These are phyloP conservation scores for Limnephilus auricula DNA, from an alignment of 2,888 invertebrate species.

Conservation along the genomic window DNA sequence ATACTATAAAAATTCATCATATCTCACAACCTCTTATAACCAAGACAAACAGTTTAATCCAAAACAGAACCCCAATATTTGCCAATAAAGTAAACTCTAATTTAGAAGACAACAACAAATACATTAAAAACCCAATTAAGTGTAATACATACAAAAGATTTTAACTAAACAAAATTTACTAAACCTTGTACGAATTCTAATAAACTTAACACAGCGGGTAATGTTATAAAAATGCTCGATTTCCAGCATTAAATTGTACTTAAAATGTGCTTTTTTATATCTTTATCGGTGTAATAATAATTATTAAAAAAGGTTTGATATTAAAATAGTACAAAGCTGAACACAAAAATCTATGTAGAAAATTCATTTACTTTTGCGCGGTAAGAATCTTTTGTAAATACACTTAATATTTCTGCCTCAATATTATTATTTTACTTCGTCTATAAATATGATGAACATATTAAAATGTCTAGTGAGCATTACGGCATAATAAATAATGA, in stretches of 20 bases:
- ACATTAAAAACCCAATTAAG: not conserved
- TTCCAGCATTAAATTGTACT: too few species aligned
- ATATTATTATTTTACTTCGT: not conserved
- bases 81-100: not conserved
- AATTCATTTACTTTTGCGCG: too few species aligned
- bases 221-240: not conserved
- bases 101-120: not conserved
- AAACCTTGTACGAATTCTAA: not conserved
- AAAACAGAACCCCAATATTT: not conserved
- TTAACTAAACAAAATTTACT: not conserved
- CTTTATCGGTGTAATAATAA: too few species aligned
- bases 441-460: not conserved
- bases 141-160: not conserved
- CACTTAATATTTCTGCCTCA: too few species aligned
- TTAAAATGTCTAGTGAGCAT: not conserved
- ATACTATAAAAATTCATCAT: too few species aligned
- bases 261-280: too few species aligned
- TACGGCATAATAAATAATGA: not conserved
- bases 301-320: too few species aligned
- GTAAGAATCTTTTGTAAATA: too few species aligned
- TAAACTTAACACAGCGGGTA: not conserved
- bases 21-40: not conserved
- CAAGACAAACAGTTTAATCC: not conserved
- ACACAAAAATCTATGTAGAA: too few species aligned
- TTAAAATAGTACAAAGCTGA: too few species aligned